These are phyloP conservation scores for Drosophila biarmipes DNA, from an alignment of 1,140 invertebrate genomes.

Conservation along the genomic window DNA sequence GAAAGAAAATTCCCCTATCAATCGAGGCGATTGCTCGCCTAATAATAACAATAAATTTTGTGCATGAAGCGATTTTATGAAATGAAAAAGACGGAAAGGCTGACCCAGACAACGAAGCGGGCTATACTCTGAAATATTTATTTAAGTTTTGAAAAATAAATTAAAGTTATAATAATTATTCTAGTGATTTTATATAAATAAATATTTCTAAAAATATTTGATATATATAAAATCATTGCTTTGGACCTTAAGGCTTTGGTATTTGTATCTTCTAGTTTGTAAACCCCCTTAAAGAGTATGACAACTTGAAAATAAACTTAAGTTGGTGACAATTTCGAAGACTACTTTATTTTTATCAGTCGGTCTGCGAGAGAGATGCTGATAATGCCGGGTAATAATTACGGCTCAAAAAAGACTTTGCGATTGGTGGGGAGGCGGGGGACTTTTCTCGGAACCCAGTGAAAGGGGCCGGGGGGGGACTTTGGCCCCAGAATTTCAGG, in stretches of 20 bases:
- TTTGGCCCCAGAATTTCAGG: neutral
- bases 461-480: neutral
- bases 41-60: conserved; percentile 80
- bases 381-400: conserved; percentile 57
- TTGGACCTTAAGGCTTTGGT: too few relatives aligned
- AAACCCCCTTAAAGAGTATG: neutral
- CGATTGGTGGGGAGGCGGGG: neutral
- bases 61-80: conserved; percentile 72
- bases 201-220: neutral
- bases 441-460: conserved; percentile 13
- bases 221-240: neutral
- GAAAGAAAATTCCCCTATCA: neutral
- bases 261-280: neutral
- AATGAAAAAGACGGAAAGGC: conserved; percentile 16
- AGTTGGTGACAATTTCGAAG: conserved; percentile 38
- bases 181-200: too few relatives aligned
- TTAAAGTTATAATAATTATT: too few relatives aligned
- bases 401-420: conserved; percentile 17
- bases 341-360: conserved; percentile 57
- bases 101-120: neutral
- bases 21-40: conserved; percentile 29
- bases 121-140: conserved; percentile 1
- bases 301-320: conserved; percentile 17
- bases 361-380: conserved; percentile 20
- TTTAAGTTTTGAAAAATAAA: neutral